Conservation (phyloP, 2,113 vertebrate species). For the Merops nubicus region DNA sequence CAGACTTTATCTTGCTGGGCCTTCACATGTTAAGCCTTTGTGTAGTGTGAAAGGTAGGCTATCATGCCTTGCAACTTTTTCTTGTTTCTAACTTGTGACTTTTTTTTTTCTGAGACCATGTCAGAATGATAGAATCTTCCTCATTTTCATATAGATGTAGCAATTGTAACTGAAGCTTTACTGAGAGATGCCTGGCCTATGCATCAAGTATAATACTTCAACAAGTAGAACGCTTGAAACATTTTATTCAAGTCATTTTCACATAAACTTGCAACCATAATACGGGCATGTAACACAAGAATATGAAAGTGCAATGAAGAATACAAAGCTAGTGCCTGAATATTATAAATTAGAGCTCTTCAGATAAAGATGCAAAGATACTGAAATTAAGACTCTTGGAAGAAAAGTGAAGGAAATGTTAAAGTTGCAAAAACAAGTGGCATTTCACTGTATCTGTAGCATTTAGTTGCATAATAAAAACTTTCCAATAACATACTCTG, state of each 20-base stretch:
- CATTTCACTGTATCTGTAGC: conserved; percentile 71
- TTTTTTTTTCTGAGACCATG: background rate
- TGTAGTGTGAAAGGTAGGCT: background rate
- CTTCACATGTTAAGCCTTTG: background rate
- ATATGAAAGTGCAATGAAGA: conserved; percentile 75
- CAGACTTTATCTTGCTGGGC: background rate
- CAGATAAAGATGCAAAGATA: conserved; percentile 70
- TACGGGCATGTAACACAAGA: conserved; percentile 76
- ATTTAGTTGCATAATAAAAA: conserved; percentile 68
- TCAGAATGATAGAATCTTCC: background rate
- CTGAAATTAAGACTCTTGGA: conserved; percentile 62
- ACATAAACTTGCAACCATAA: conserved; percentile 78
- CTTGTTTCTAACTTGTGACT: background rate
- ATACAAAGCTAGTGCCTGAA: conserved; percentile 74
- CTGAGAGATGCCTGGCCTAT: background rate
- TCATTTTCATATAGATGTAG: background rate
- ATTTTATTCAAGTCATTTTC: conserved; percentile 84
- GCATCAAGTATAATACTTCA: background rate
- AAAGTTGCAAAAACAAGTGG: conserved; percentile 68
- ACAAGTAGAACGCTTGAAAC: conserved; percentile 74
- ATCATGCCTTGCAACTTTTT: background rate
- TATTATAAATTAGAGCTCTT: conserved; percentile 79
- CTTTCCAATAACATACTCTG: conserved; percentile 67
- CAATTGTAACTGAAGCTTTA: background rate
- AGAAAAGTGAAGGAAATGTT: conserved; percentile 60